Evolutionary conservation across 1,140 invertebrate species (phyloP), one percentile per base, ranked within the genome.

Genomic region (Steinernema feltiae): DNA sequence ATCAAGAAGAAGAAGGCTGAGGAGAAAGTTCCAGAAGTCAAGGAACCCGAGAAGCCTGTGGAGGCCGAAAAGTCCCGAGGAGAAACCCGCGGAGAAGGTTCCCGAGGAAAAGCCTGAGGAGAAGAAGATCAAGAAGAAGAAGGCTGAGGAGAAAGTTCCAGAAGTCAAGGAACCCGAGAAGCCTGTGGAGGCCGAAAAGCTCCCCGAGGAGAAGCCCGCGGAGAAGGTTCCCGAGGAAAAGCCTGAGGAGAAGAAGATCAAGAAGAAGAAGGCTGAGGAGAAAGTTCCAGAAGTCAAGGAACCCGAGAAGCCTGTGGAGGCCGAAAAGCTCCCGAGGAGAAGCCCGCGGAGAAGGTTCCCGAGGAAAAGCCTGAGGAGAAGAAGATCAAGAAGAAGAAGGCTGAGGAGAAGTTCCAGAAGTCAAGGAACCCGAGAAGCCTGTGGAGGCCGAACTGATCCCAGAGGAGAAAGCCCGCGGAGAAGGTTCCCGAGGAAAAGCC

Each of bases 181-280:
- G 35, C 35, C 35, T 41, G 35, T n/a, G n/a, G n/a, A n/a, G n/a
- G n/a, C n/a, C n/a, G n/a, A n/a, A 41, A 41, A 41, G 35, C 7
- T 41, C n/a, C 18, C 71, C 21, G 71, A 76, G 27, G 48, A 76
- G 32, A 69, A 48, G 29, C 71, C 76, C 32, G 76, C 30, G 0
- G 48, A 76, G 69, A 24, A 72, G 30, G 29, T 48, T 18, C 41
- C 48, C 69, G n/a, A 41, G 46, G 21, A 32, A 31, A 31, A 32
- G 17, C n/a, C 70, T 71, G 17, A 29, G 7, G 70, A 71, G 35
- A 17, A 71, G 70, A 31, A 71, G 70, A 7, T 31, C 29, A 30
- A 71, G n/a, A 30, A 17, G 30, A 18, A n/a, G 30, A 17, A 21
- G n/a, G 30, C 1, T 1, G 35, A 3, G 3, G 35, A 41, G 18